These are phyloP conservation scores for Balanococcus diminutus DNA, from an alignment of 2,888 invertebrate species.

Conservation along the genomic window DNA sequence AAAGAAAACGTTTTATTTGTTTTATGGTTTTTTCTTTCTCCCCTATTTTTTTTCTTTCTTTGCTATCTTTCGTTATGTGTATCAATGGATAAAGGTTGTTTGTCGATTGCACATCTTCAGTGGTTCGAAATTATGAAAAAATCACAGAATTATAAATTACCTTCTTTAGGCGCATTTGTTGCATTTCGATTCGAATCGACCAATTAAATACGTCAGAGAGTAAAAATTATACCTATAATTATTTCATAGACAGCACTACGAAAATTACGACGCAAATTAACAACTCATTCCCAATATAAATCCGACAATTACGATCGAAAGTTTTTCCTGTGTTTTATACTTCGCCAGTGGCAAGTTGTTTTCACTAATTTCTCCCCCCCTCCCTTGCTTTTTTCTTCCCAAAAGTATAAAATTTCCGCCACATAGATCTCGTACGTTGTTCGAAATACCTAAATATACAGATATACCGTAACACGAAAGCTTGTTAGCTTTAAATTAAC, in stretches of 20 bases:
- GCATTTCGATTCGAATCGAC: not conserved
- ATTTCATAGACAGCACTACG: not conserved
- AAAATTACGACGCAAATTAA: not conserved
- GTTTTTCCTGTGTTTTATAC: not conserved
- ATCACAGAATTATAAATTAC: not conserved
- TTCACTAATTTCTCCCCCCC: not conserved
- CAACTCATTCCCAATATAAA: not conserved
- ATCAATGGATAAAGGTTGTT: conserved; percentile 26
- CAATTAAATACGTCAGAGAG: not conserved
- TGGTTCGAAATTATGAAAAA: conserved; percentile 35
- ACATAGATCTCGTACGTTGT: not conserved
- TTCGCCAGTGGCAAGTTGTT: not conserved
- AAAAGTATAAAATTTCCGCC: not conserved
- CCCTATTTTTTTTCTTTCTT: not conserved
- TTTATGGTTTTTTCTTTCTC: conserved; percentile 4
- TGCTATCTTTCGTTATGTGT: not conserved
- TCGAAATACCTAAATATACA: not conserved
- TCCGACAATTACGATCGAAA: not conserved
- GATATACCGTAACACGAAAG: not conserved
- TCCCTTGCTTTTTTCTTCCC: not conserved
- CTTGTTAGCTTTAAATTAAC: not conserved
- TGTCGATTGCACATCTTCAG: conserved; percentile 27
- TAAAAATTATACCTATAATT: not conserved
- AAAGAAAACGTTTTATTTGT: conserved; percentile 36
- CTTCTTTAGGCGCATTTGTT: not conserved